Evolutionary conservation across 2,113 vertebrate genomes (phyloP), one percentile per base, ranked within the genome.

Genomic region (Aspiorhynchus laticeps): DNA sequence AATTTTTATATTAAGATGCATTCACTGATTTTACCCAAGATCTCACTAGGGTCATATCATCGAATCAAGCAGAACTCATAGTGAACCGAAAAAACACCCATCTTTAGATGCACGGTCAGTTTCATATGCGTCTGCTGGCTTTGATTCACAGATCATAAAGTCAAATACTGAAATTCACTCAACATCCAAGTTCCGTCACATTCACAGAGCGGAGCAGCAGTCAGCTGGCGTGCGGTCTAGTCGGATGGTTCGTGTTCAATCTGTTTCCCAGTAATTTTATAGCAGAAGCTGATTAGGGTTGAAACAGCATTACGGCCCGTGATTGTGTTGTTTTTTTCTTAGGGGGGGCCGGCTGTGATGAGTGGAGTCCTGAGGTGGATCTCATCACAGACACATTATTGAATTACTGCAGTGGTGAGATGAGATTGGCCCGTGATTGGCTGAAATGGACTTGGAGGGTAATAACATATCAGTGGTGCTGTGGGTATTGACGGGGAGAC

Each of bases 351-450:
- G 33, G 53, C 71, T 53, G 65, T 74, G 24, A 43, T 75, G 53
- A 80, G 81, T 83, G 61, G 80, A 87, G 88, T 81, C 84, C 56
- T 79, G 83, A 79, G 83, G 80, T 85, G 85, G 90, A 92, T 90
- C 51, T 91, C 86, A 87, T 92, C 91, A 89, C 87, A 61, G 67
- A 61, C 46, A 80, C 61, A 80, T 90, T 91, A 94, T 92, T 91
- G 80, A 91, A 94, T 93, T 90, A 86, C 89, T 90, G 86, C 81
- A 86, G 89, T 90, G 83, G 83, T 89, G 88, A 93, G 92, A 93
- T 91, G 88, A 88, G 86, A 92, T 85, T 82, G 69, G 79, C 80
- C 85, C 74, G 86, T 69, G 87, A 86, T 88, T 61, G 75, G 81
- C 76, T 76, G 87, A 91, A 92, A 91, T 88, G 84, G 87, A 76